phyloP scores from a whole-genome alignment of 2,797 vertebrate species.

The Silurus aristotelis region DNA sequence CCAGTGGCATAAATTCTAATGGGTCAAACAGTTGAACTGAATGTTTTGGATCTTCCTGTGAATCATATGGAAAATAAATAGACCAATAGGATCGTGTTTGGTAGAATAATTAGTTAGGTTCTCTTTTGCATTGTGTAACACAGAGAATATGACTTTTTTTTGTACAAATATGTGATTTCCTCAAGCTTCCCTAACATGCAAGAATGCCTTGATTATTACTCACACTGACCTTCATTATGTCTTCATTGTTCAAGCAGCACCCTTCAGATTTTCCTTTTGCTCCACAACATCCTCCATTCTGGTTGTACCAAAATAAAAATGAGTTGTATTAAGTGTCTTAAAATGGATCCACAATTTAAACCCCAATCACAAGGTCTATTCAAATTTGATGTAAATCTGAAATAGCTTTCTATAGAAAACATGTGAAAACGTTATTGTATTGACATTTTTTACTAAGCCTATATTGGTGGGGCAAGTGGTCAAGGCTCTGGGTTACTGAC shows the following conservation, averaged over 20 bases:
- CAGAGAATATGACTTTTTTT: not conserved
- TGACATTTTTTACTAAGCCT: not conserved
- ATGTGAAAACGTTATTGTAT: too few relatives aligned
- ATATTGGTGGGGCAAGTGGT: not conserved
- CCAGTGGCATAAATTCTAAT: constrained; percentile 83
- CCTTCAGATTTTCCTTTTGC: constrained; percentile 65
- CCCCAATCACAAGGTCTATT: not conserved
- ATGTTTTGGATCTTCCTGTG: constrained; percentile 47
- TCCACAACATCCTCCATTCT: constrained; percentile 82
- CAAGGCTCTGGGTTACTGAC: too few relatives aligned
- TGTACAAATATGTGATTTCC: constrained; percentile 10
- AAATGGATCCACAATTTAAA: not conserved
- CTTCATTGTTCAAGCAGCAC: constrained; percentile 75
- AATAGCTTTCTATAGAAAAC: too few relatives aligned
- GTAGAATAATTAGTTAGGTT: not conserved
- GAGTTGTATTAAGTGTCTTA: not conserved
- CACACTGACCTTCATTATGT: constrained; percentile 44
- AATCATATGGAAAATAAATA: not conserved
- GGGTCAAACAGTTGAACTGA: constrained; percentile 73
- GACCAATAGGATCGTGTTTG: not conserved
- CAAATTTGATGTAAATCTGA: not conserved
- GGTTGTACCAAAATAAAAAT: constrained; percentile 15
- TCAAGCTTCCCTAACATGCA: not conserved
- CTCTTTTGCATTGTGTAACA: not conserved
- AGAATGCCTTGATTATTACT: constrained; percentile 8